Conservation (phyloP, 2,888 invertebrate species). For the Alloplasta piceator region DNA sequence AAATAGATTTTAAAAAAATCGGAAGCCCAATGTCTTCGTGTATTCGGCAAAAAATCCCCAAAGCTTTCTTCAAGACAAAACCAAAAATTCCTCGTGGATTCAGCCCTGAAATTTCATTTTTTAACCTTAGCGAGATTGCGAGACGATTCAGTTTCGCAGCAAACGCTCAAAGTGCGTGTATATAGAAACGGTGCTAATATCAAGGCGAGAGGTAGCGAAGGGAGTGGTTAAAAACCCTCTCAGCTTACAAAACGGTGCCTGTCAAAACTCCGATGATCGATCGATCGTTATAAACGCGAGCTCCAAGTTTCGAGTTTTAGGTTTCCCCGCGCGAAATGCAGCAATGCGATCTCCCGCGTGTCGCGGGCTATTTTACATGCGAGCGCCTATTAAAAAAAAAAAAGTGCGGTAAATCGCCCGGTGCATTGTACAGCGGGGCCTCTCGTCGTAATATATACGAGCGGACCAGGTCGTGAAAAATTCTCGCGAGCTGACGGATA, state of each 20-base stretch:
- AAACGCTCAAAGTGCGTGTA: neutral
- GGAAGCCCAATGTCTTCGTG: too few relatives aligned
- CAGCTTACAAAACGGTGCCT: constrained; percentile 76
- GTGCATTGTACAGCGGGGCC: constrained; percentile 4
- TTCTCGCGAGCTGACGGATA: neutral
- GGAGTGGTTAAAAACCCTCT: constrained; percentile 43
- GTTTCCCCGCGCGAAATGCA: constrained; percentile 47
- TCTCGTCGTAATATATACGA: constrained; percentile 24
- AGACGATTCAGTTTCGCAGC: neutral
- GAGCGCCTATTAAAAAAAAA: constrained; percentile 54
- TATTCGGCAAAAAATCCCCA: too few relatives aligned
- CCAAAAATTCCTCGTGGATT: too few relatives aligned
- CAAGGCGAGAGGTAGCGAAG: constrained; percentile 8
- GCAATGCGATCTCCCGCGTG: constrained; percentile 41
- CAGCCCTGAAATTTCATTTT: too few relatives aligned
- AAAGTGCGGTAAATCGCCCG: constrained; percentile 74
- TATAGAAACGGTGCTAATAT: constrained; percentile 14
- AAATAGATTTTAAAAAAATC: too few relatives aligned
- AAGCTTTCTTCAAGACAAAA: too few relatives aligned
- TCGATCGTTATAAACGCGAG: constrained; percentile 74
- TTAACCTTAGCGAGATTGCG: neutral
- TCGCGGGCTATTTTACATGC: constrained; percentile 58
- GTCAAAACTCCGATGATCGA: constrained; percentile 80
- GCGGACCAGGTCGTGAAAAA: neutral
- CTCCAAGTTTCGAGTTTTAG: constrained; percentile 73